These are phyloP conservation scores for Drusus annulatus DNA, from an alignment of 1,140 invertebrate genomes.

Conservation along the genomic window DNA sequence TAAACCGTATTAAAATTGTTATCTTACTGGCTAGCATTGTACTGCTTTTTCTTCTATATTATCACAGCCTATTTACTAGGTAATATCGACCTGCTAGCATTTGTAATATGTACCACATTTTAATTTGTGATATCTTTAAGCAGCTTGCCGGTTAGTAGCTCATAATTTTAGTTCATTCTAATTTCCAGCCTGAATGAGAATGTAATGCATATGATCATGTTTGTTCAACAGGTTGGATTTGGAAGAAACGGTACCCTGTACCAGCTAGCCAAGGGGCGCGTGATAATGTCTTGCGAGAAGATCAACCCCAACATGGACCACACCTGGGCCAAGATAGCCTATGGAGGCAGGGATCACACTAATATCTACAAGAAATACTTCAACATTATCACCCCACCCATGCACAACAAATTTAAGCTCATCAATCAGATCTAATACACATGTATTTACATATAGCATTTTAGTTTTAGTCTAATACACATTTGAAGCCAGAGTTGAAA, in stretches of 20 bases:
- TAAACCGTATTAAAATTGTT: background rate
- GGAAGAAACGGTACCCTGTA: slow-evolving; percentile 83
- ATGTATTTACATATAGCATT: background rate
- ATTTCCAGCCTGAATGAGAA: no score
- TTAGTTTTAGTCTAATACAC: slow-evolving; percentile 1
- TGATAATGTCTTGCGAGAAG: slow-evolving; percentile 84
- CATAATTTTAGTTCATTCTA: no score
- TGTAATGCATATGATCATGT: no score
- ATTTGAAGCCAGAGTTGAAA: no score
- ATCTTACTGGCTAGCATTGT: no score
- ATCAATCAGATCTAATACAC: slow-evolving; percentile 76
- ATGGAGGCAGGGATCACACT: slow-evolving; percentile 74
- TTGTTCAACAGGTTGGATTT: slow-evolving; percentile 79
- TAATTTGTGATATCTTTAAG: no score
- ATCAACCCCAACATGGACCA: slow-evolving; percentile 81
- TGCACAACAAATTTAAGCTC: slow-evolving; percentile 82
- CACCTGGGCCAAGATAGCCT: slow-evolving; percentile 77
- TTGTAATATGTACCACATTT: no score
- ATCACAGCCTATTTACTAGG: no score
- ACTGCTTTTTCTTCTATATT: no score
- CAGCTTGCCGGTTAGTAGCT: no score
- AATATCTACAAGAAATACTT: slow-evolving; percentile 88
- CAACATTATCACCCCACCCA: slow-evolving; percentile 82
- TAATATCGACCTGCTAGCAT: no score
- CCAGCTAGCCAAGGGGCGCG: slow-evolving; percentile 81